Percentiles rank a stretch among this genome's conserved stretches.
phyloP scores from a whole-genome alignment of 2,797 vertebrate species.

The Peromyscus eremicus region DNA sequence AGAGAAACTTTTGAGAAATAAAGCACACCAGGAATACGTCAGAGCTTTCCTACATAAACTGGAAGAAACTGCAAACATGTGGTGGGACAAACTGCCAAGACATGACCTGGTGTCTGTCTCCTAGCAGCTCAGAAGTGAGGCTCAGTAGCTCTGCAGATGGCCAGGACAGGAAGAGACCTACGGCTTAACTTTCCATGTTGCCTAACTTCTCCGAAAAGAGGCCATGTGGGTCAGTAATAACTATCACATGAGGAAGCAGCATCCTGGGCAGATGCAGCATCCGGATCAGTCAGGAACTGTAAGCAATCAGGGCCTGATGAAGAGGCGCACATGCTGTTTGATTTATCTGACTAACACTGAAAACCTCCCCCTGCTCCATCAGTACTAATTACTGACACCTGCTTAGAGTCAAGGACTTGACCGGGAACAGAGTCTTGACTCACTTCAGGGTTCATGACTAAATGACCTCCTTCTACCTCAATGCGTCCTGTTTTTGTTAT shows the following conservation, averaged over 20 bases:
- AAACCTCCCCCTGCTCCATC: conserved; percentile 43
- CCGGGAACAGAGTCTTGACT: conserved; percentile 65
- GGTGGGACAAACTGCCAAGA: background rate
- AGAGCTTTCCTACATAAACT: background rate
- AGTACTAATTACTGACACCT: conserved; percentile 68
- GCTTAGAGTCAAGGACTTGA: conserved; percentile 70
- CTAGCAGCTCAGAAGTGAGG: background rate
- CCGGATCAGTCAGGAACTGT: background rate
- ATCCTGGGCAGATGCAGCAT: background rate
- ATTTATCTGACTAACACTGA: conserved; percentile 61
- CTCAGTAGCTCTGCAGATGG: background rate
- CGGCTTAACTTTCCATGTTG: conserved; percentile 38
- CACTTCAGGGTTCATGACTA: conserved; percentile 73
- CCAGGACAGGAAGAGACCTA: background rate
- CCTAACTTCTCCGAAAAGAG: conserved; percentile 51
- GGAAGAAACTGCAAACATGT: background rate
- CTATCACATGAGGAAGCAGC: background rate
- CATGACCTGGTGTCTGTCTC: background rate
- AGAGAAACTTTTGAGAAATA: background rate
- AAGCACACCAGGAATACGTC: background rate
- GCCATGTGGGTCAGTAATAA: background rate
- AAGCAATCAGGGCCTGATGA: background rate
- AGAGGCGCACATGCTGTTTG: background rate
- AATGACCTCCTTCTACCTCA: conserved; percentile 60
- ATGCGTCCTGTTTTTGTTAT: conserved; percentile 63